Conservation (phyloP, 2,113 vertebrate genomes). For the Elephas maximus region DNA sequence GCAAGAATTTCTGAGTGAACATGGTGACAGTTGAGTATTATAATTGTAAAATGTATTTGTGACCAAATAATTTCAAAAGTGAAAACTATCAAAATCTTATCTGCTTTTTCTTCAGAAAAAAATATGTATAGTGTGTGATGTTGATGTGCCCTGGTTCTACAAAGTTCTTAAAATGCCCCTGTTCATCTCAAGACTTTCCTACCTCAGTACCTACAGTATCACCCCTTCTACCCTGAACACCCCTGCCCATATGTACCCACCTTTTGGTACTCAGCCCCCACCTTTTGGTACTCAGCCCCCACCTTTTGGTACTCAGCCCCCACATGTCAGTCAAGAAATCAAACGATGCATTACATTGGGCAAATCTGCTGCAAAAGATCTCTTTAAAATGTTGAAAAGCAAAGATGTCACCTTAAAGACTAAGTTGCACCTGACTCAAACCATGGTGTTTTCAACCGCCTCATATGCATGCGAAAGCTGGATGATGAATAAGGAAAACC, state of each 20-base stretch:
- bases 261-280: not conserved
- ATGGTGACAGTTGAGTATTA: not conserved
- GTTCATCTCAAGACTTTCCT: not conserved
- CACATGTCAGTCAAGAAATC: no score
- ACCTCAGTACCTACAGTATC: not conserved
- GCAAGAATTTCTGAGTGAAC: not conserved
- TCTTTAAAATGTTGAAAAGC: no score
- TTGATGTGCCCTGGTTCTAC: not conserved
- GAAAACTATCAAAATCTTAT: not conserved
- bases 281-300: not conserved
- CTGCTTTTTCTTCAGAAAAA: not conserved
- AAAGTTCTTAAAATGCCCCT: not conserved
- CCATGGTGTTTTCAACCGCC: no score
- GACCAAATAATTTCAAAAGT: constrained; percentile 9
- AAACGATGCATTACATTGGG: no score
- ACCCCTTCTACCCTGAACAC: not conserved
- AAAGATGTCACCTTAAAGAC: no score
- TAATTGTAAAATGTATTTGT: constrained; percentile 5
- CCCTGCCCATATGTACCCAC: not conserved
- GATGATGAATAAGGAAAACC: no score
- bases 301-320: not conserved
- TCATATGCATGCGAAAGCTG: no score
- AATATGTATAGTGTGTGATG: not conserved
- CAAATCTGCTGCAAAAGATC: no score
- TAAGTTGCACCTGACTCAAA: no score